A percentile compares a stretch with the other conserved stretches of the same genome.
Evolutionary conservation across 2,113 vertebrate species (phyloP).

Genomic region (Brienomyrus longianalis): DNA sequence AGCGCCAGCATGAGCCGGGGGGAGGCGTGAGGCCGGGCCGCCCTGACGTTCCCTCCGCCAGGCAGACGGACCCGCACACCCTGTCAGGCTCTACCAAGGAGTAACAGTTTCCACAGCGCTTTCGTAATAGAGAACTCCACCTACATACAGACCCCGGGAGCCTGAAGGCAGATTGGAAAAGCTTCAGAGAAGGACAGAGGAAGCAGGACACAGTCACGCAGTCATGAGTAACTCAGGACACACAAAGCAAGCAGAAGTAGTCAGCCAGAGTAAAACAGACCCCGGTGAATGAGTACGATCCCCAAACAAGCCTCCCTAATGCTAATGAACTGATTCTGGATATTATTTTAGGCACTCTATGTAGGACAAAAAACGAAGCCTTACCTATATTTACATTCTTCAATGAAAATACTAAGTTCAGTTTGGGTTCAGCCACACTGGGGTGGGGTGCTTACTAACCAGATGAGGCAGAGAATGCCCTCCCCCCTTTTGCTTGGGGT

Average conservation of each 20-base stretch:
- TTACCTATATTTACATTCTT: neutral
- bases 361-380: neutral
- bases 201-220: neutral
- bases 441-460: neutral
- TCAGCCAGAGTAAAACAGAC: neutral
- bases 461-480: neutral
- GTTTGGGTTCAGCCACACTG: neutral
- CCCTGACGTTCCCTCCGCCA: neutral
- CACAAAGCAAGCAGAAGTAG: neutral
- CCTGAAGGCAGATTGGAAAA: neutral
- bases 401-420: neutral
- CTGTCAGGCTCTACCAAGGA: constrained; percentile 12
- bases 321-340: neutral
- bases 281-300: neutral
- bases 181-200: neutral
- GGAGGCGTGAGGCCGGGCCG: neutral
- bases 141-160: neutral
- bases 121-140: neutral
- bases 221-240: neutral
- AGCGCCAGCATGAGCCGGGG: neutral
- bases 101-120: constrained; percentile 14
- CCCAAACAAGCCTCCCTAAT: neutral
- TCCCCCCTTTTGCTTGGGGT: neutral
- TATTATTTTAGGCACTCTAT: neutral
- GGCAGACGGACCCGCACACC: neutral